A percentile compares a stretch with the other conserved stretches of the same genome.
phyloP scores from a whole-genome alignment of 2,797 vertebrate species.

The Dryobates pubescens region DNA sequence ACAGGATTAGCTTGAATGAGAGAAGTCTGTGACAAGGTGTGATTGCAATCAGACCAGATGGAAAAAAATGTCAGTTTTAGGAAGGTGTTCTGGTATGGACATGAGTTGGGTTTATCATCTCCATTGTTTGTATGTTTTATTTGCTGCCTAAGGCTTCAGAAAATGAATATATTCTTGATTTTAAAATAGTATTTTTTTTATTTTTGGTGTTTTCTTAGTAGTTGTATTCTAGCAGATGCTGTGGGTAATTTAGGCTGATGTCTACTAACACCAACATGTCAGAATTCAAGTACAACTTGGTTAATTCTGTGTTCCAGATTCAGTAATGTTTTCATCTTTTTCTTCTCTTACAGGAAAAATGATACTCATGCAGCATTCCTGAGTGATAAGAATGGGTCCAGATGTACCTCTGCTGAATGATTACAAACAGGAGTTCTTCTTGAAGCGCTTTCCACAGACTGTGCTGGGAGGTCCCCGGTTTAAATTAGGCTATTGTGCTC shows the following conservation, averaged over 20 bases:
- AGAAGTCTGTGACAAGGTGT: neutral
- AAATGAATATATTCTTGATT: neutral
- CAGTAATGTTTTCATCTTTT: neutral
- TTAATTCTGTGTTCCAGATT: neutral
- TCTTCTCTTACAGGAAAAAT: slow-evolving; percentile 75
- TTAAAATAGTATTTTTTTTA: neutral
- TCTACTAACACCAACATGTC: neutral
- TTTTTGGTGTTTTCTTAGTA: neutral
- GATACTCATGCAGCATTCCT: slow-evolving; percentile 53
- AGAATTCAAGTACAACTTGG: neutral
- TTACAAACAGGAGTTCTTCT: slow-evolving; percentile 98
- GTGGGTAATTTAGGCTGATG: neutral
- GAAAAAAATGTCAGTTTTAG: neutral
- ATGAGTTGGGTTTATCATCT: neutral
- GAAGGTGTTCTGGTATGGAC: neutral
- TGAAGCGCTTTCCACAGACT: slow-evolving; percentile 98
- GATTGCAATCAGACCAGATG: neutral
- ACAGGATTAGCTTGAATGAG: neutral
- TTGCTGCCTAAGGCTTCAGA: neutral
- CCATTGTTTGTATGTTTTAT: neutral
- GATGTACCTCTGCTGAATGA: slow-evolving; percentile 98
- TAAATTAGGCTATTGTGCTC: slow-evolving; percentile 94
- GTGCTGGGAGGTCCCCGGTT: slow-evolving; percentile 92
- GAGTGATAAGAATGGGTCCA: slow-evolving; percentile 93
- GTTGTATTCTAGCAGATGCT: neutral